Evolutionary conservation across 2,797 vertebrate genomes (phyloP).

Genomic region (Pseudomugil tenellus): DNA sequence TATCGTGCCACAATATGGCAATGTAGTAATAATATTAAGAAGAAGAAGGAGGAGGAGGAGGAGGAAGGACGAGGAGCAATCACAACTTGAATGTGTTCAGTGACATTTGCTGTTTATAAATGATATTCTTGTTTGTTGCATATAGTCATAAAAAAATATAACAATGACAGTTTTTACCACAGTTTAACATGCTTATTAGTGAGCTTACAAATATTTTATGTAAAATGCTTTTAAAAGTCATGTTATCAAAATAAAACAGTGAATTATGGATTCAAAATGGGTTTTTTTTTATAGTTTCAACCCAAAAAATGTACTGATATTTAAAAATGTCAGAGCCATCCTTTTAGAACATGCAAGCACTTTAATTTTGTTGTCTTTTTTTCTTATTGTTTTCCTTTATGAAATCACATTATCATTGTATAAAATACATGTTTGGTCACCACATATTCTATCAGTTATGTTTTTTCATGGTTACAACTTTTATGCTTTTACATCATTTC

Average conservation of each 20-base stretch:
- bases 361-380: too few species aligned
- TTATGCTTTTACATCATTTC: not conserved
- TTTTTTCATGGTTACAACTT: not conserved
- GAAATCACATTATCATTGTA: not conserved
- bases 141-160: too few species aligned
- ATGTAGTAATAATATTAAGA: not conserved
- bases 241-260: not conserved
- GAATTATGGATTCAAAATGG: too few species aligned
- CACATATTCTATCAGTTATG: not conserved
- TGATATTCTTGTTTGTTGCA: not conserved
- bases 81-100: not conserved
- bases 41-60: not conserved
- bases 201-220: not conserved
- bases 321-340: too few species aligned
- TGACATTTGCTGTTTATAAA: not conserved
- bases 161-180: too few species aligned
- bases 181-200: not conserved
- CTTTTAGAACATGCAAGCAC: too few species aligned
- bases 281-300: too few species aligned
- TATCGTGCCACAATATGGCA: too few species aligned
- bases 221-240: not conserved
- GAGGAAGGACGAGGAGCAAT: too few species aligned
- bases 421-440: not conserved
- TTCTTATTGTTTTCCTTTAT: not conserved
- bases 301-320: too few species aligned